These are phyloP conservation scores for Antidorcas marsupialis DNA, from an alignment of 2,113 vertebrate species.

Conservation along the genomic window DNA sequence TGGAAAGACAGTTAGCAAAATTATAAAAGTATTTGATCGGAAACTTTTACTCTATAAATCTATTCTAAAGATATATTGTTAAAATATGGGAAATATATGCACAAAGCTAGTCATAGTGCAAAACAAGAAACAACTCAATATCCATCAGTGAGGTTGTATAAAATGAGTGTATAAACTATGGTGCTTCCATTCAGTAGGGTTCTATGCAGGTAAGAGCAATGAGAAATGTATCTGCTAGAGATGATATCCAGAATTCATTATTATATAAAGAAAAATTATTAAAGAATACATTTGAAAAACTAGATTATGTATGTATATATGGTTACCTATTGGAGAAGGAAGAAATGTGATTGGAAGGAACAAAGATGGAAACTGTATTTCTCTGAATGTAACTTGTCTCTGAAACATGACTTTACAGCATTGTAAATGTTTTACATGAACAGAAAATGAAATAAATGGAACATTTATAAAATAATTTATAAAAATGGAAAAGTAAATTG, in stretches of 20 bases:
- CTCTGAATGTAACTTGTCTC: not conserved
- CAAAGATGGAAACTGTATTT: not conserved
- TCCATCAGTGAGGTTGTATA: not conserved
- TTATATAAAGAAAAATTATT: not conserved
- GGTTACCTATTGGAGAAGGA: not conserved
- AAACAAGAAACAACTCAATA: not conserved
- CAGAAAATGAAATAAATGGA: not conserved
- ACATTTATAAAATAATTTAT: not conserved
- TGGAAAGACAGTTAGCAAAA: not conserved
- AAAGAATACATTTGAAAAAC: not conserved
- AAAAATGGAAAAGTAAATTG: not conserved
- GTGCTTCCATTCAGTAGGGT: not conserved
- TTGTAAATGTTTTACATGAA: not conserved
- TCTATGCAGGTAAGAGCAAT: not conserved
- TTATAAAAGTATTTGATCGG: not conserved
- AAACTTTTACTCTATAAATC: not conserved
- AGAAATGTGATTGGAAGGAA: not conserved
- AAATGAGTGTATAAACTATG: not conserved
- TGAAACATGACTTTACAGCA: not conserved
- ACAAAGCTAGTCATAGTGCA: not conserved
- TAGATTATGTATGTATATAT: not conserved
- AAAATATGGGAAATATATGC: not conserved
- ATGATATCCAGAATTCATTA: not conserved
- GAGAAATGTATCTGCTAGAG: not conserved
- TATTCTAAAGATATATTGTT: not conserved